Percentiles rank a stretch among this genome's conserved stretches.
phyloP scores from a whole-genome alignment of 1,140 invertebrate genomes.

The Colletes latitarsis region DNA sequence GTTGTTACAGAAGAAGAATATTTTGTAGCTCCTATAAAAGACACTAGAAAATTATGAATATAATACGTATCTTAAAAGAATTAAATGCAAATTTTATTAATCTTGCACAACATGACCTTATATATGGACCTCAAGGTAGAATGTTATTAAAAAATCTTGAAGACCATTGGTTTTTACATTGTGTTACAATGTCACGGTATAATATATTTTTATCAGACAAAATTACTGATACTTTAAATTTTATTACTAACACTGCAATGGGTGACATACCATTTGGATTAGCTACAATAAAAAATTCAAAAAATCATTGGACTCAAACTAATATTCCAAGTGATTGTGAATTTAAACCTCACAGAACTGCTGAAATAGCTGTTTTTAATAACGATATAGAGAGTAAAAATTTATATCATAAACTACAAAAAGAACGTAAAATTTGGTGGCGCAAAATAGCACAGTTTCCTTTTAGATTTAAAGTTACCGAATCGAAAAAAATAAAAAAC shows the following conservation, averaged over 20 bases:
- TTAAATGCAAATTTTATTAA: conserved; percentile 68
- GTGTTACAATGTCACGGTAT: conserved; percentile 80
- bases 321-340: conserved; percentile 51
- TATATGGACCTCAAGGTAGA: conserved; percentile 81
- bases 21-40: conserved; percentile 93
- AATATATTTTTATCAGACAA: conserved; percentile 80
- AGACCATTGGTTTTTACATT: conserved; percentile 82
- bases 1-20: conserved; percentile 90
- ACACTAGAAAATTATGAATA: conserved; percentile 83
- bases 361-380: conserved; percentile 65
- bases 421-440: conserved; percentile 91
- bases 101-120: conserved; percentile 70
- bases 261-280: conserved; percentile 82
- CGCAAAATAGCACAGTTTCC: conserved; percentile 81
- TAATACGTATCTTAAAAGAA: conserved; percentile 50
- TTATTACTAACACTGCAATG: conserved; percentile 68
- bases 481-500: conserved; percentile 68
- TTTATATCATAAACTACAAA: conserved; percentile 86
- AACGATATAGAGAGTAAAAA: conserved; percentile 67
- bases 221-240: conserved; percentile 71
- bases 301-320: conserved; percentile 68
- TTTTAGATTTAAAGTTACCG: conserved; percentile 70
- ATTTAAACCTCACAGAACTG: conserved; percentile 69
- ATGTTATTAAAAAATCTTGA: conserved; percentile 82
- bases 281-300: conserved; percentile 74